Evolutionary conservation across 2,797 vertebrate genomes (phyloP), one percentile per base, ranked within the genome.

Genomic region (Alca torda): DNA sequence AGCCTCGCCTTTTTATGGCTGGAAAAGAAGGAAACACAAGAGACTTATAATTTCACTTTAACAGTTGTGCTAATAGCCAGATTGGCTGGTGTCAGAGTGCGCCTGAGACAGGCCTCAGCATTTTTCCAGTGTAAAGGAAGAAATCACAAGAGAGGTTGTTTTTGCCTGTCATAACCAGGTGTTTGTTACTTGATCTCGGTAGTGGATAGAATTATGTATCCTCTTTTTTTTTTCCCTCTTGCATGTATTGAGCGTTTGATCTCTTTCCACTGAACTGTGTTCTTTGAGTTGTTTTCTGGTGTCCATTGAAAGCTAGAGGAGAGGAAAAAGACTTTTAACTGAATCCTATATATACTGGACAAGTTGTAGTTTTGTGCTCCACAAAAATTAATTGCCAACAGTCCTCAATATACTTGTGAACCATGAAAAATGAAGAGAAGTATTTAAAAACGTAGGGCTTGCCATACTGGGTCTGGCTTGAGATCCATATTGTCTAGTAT

Each of bases 61-160:
- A 56, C 6, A 13, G 78, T 39, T 48, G 19, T 72, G 43, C 61
- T 92, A 90, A 92, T 72, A 78, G 76, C 41, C 61, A 79, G 73
- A 79, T 95, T 82, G 75, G 25, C 76, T 63, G 43, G 56, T 89
- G 65, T 76, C 76, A 76, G 48, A 48, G 46, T 35, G 53, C 83
- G 83, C 16, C 20, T 74, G 56, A 80, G 26, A 93, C 68, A 77
- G 80, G 50, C 56, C 24, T 56, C 68, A 75, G 28, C 35, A 35
- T 45, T 80, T 59, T 94, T 78, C 78, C 83, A 30, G 7, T 67
- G 74, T 88, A 93, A 93, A 96, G 51, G 67, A 95, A 97, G 78
- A 95, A 97, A 91, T 70, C 92, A 81, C 65, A 73, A 51, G 78
- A 91, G 92, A 78, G 17, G 1, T 16, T 68, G 26, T 63, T 74